These are phyloP conservation scores for Triops longicaudatus DNA, from an alignment of 1,140 invertebrate genomes.

Conservation along the genomic window DNA sequence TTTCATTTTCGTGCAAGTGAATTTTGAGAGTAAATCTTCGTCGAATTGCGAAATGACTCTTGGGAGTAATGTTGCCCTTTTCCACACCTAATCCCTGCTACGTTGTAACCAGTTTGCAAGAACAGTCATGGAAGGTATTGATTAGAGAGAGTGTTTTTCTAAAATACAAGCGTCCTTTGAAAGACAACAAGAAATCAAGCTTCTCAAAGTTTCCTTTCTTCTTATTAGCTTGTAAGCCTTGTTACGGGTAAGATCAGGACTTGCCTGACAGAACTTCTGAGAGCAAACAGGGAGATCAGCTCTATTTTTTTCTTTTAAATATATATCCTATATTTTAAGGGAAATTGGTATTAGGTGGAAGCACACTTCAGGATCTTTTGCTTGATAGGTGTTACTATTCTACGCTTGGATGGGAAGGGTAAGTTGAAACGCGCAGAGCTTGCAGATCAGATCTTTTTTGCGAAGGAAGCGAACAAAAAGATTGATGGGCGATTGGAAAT, in stretches of 20 bases:
- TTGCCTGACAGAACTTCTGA: background rate
- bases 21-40: background rate
- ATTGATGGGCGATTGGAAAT: background rate
- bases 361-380: background rate
- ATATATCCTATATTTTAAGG: too few relatives aligned
- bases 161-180: background rate
- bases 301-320: too few relatives aligned
- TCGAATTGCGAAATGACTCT: background rate
- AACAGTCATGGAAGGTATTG: background rate
- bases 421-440: background rate
- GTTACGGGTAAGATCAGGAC: background rate
- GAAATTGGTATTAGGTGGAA: background rate
- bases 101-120: background rate
- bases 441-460: background rate
- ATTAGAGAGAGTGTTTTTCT: background rate
- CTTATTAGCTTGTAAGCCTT: background rate
- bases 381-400: background rate
- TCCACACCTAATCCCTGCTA: background rate
- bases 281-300: too few relatives aligned
- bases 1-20: background rate
- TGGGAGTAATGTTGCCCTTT: background rate
- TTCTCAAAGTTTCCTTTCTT: background rate
- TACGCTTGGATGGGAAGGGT: background rate
- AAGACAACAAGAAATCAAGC: background rate
- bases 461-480: background rate